Evolutionary conservation across 2,888 invertebrate species (phyloP).

Genomic region (Pyrrhia umbra): DNA sequence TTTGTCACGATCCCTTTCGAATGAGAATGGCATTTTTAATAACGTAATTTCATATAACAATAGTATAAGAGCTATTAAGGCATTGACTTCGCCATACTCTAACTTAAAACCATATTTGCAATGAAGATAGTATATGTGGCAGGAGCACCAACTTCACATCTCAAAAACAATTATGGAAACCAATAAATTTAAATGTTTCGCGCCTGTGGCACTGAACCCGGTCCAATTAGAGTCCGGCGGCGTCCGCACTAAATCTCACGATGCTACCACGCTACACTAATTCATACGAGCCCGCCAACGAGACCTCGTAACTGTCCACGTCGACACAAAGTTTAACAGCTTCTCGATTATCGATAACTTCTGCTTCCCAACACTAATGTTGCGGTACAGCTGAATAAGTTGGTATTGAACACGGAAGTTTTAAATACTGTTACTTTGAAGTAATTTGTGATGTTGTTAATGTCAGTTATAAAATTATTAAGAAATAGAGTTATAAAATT

Average conservation of each 20-base stretch:
- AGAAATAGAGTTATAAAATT: background rate
- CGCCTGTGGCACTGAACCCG: slow-evolving; percentile 86
- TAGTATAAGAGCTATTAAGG: slow-evolving; percentile 12
- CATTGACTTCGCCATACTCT: slow-evolving; percentile 19
- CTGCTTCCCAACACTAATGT: slow-evolving; percentile 70
- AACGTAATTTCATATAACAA: slow-evolving; percentile 14
- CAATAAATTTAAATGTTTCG: slow-evolving; percentile 86
- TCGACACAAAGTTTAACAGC: slow-evolving; percentile 82
- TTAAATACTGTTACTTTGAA: slow-evolving; percentile 31
- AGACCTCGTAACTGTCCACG: slow-evolving; percentile 81
- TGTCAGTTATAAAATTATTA: background rate
- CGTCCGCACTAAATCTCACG: slow-evolving; percentile 87
- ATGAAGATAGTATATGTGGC: slow-evolving; percentile 76
- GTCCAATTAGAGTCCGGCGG: slow-evolving; percentile 86
- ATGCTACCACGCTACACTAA: slow-evolving; percentile 89
- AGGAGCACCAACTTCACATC: slow-evolving; percentile 74
- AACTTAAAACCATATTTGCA: slow-evolving; percentile 54
- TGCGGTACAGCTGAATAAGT: slow-evolving; percentile 54
- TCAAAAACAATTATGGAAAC: slow-evolving; percentile 87
- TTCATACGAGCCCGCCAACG: slow-evolving; percentile 85
- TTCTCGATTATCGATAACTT: slow-evolving; percentile 81
- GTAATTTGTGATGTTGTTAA: slow-evolving; percentile 11
- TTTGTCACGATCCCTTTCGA: slow-evolving; percentile 37
- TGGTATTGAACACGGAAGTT: slow-evolving; percentile 48
- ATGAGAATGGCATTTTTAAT: slow-evolving; percentile 14